phyloP scores from a whole-genome alignment of 2,113 vertebrate species.

The Brachypteracias leptosomus region DNA sequence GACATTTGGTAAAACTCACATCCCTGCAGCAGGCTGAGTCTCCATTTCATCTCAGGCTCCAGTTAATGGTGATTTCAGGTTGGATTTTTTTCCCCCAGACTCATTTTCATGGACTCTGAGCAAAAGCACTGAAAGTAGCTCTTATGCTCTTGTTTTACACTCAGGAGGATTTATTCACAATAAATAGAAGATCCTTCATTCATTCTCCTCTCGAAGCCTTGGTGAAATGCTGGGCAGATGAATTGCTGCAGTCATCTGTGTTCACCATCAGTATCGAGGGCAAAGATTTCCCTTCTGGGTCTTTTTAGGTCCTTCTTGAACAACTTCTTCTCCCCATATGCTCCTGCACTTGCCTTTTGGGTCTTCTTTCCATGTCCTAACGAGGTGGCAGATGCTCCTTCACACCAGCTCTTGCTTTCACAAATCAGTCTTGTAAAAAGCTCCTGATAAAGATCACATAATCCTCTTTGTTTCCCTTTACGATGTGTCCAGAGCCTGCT shows the following conservation, averaged over 20 bases:
- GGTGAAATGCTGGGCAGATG: accelerated
- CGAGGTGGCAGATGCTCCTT: neutral
- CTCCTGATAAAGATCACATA: neutral
- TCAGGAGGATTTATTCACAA: neutral
- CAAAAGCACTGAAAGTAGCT: neutral
- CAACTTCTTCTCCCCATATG: neutral
- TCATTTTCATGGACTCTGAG: neutral
- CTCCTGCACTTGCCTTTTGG: accelerated
- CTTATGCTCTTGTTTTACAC: neutral
- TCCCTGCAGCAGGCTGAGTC: neutral
- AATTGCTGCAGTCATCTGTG: neutral
- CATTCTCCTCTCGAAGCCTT: accelerated
- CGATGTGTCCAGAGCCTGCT: neutral
- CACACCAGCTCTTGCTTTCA: neutral
- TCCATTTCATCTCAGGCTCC: neutral
- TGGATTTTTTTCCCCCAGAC: neutral
- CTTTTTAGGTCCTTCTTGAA: neutral
- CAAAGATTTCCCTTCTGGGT: neutral
- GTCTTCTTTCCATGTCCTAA: neutral
- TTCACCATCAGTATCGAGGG: neutral
- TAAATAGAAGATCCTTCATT: neutral
- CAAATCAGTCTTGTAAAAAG: neutral
- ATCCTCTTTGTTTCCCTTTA: neutral
- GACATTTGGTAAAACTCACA: neutral
- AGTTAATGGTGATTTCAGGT: neutral